These are phyloP conservation scores for Prunella himalayana DNA, from an alignment of 2,113 vertebrate genomes.

Conservation along the genomic window DNA sequence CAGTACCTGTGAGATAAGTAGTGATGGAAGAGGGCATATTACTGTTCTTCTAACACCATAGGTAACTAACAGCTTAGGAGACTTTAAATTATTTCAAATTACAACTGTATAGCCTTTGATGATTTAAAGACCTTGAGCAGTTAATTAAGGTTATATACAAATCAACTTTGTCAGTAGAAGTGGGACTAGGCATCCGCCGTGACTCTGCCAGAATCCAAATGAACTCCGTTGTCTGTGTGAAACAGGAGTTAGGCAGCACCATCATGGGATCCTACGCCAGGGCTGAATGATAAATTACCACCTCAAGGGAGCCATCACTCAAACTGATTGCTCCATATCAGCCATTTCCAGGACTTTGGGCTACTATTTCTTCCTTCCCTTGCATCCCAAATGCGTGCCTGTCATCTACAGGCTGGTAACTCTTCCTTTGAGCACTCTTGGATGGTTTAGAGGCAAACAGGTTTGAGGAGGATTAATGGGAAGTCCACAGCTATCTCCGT, in stretches of 20 bases:
- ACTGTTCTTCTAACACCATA: not conserved
- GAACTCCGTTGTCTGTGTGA: constrained; percentile 54
- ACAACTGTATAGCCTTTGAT: constrained; percentile 44
- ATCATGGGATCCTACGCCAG: constrained; percentile 52
- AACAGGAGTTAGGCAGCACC: constrained; percentile 24
- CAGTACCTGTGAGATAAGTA: not conserved
- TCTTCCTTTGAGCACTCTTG: constrained; percentile 31
- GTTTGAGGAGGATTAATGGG: constrained; percentile 56
- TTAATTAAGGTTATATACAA: constrained; percentile 60
- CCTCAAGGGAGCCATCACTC: constrained; percentile 81
- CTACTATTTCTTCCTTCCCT: constrained; percentile 71
- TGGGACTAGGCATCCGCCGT: not conserved
- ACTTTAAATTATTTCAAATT: constrained; percentile 60
- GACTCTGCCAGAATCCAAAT: constrained; percentile 68
- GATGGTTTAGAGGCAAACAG: constrained; percentile 51
- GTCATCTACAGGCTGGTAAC: constrained; percentile 61
- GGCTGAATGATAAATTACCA: constrained; percentile 82
- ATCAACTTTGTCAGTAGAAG: constrained; percentile 45
- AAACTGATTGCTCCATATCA: constrained; percentile 81
- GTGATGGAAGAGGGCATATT: not conserved
- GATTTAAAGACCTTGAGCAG: constrained; percentile 48
- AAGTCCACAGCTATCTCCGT: constrained; percentile 31
- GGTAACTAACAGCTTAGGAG: constrained; percentile 6
- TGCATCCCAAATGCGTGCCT: constrained; percentile 59
- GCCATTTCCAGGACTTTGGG: constrained; percentile 80